Percentiles rank a stretch among this genome's conserved stretches.
phyloP scores from a whole-genome alignment of 2,797 vertebrate genomes.

The Aeoliscus strigatus region DNA sequence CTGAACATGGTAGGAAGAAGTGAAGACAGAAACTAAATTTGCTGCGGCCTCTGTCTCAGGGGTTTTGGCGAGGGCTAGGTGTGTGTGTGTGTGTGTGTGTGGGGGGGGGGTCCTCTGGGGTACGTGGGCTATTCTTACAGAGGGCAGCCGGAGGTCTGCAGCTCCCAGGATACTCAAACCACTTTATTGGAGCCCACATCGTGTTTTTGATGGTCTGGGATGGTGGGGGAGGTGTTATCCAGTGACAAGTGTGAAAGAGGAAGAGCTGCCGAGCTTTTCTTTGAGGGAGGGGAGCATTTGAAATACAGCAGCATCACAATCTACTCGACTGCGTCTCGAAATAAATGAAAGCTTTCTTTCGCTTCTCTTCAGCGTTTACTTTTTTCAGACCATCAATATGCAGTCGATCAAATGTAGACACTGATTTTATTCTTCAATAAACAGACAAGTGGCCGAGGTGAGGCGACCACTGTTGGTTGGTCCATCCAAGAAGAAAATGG shows the following conservation, averaged over 20 bases:
- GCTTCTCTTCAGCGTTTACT: no score
- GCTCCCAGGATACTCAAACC: slow-evolving; percentile 57
- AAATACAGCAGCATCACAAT: background rate
- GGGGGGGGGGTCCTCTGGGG: slow-evolving; percentile 48
- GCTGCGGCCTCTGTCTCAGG: slow-evolving; percentile 53
- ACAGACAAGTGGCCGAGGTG: no score
- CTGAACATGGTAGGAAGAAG: no score
- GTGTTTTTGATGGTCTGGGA: slow-evolving; percentile 42
- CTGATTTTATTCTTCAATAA: no score
- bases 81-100: no score
- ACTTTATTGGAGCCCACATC: slow-evolving; percentile 56
- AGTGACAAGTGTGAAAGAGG: slow-evolving; percentile 49
- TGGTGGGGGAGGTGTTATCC: slow-evolving; percentile 44
- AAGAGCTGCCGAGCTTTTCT: slow-evolving; percentile 24
- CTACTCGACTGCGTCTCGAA: background rate
- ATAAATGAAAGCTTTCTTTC: no score
- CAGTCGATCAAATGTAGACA: no score
- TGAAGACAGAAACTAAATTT: slow-evolving; percentile 53
- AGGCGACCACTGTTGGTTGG: no score
- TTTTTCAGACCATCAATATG: no score
- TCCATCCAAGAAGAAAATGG: no score
- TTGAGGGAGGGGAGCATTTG: slow-evolving; percentile 3
- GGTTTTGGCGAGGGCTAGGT: no score
- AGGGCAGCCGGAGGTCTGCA: slow-evolving; percentile 54
- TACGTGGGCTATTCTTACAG: slow-evolving; percentile 64